Evolutionary conservation across 1,140 invertebrate genomes (phyloP), one percentile per base, ranked within the genome.

Genomic region (Drosophila melanica): DNA sequence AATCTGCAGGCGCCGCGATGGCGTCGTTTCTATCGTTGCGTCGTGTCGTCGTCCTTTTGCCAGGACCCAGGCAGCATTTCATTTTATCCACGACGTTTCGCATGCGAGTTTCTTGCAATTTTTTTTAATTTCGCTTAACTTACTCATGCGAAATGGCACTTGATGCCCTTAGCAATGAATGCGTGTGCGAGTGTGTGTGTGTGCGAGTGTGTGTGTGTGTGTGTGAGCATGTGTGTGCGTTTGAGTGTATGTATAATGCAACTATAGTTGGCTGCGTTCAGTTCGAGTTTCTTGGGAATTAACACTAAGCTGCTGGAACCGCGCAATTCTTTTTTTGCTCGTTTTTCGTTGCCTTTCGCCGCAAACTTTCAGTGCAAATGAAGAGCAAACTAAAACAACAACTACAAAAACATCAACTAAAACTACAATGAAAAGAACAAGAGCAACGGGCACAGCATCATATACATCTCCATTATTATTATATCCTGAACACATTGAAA

Each of bases 111-210:
- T 65, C 75, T 59, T 86, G 84, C 76, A 86, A 76, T 89, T 44
- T 58, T 68, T 69, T 82, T 89, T 82, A 87, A 87, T 87, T 87
- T 89, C 65, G 63, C 73, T 60, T 69, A 77, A 89, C 69, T 84
- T 77, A 89, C 66, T 77, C 84, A 90, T 74, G 84, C 84, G 73
- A 84, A 89, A 84, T 87, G 79, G 76, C 84, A 89, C 84, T 87
- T 87, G 84, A 87, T 87, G 79, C 76, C 66, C 73, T 62, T 68
- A 59, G 76, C 60, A n/a, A n/a, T n/a, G 57, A 39, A 10, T 39
- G 11, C 53, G 14, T 68, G 53, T 42, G 66, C 57, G 39, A 45
- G 30, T 64, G 45, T 42, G 58, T 39, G 11, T 55, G 14, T 68
- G 53, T 42, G 66, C 57, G 39, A 45, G 30, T 64, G 45, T 42